These are phyloP conservation scores for Thecocarcelia acutangulata DNA, from an alignment of 2,888 invertebrate species.

Conservation along the genomic window DNA sequence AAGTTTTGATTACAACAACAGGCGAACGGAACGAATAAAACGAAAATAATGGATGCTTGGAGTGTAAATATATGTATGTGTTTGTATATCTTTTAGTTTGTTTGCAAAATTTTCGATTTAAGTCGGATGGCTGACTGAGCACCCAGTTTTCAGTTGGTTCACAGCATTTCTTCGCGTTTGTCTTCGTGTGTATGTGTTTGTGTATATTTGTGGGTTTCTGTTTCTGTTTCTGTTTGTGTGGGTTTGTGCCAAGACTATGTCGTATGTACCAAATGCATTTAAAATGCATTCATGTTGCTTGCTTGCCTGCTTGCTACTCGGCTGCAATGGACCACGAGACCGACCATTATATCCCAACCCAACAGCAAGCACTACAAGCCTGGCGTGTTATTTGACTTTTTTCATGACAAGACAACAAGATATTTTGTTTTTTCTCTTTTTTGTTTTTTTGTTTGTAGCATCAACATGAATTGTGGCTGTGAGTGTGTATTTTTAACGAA, in stretches of 20 bases:
- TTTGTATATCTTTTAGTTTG: conserved; percentile 43
- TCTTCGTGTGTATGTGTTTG: conserved; percentile 40
- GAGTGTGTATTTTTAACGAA: conserved; percentile 5
- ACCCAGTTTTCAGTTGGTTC: conserved; percentile 60
- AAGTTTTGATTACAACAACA: conserved; percentile 57
- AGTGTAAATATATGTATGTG: no score
- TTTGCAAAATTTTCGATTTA: conserved; percentile 4
- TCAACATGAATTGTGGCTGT: conserved; percentile 39
- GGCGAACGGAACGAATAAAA: conserved; percentile 31
- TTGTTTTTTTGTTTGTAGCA: conserved; percentile 31
- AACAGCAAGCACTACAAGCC: conserved; percentile 56
- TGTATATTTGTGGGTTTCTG: conserved; percentile 64
- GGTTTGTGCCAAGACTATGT: conserved; percentile 56
- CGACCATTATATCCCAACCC: conserved; percentile 63
- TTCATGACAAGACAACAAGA: conserved; percentile 53
- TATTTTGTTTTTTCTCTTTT: conserved; percentile 30
- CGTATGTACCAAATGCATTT: conserved; percentile 66
- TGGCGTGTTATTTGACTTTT: conserved; percentile 60
- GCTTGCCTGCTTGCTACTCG: no score
- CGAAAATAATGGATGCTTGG: conserved; percentile 56
- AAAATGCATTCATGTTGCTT: conserved; percentile 66
- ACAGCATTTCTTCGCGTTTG: conserved; percentile 29
- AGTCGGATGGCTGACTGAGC: conserved; percentile 18
- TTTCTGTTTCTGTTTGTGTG: conserved; percentile 58
- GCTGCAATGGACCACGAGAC: conserved; percentile 67